phyloP scores from a whole-genome alignment of 2,113 vertebrate species.

The Silurus meridionalis region DNA sequence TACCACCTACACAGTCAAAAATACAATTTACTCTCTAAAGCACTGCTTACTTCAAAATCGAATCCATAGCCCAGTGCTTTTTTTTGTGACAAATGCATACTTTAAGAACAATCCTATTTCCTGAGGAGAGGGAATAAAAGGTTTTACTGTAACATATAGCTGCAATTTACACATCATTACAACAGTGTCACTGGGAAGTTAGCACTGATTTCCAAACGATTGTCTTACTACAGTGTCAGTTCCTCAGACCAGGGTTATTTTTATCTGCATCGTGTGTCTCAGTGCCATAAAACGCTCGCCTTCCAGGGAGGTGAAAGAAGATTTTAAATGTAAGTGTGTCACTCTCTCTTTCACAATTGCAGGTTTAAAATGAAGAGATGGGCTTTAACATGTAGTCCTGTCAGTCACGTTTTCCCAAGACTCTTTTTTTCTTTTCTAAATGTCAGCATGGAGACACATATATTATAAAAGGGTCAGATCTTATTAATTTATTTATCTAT shows the following conservation, averaged over 20 bases:
- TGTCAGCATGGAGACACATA: background rate
- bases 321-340: constrained; percentile 46
- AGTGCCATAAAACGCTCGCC: constrained; percentile 25
- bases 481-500: background rate
- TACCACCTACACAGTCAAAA: constrained; percentile 12
- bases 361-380: constrained; percentile 23
- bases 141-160: background rate
- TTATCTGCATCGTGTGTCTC: constrained; percentile 37
- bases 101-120: constrained; percentile 45
- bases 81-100: constrained; percentile 42
- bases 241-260: constrained; percentile 27
- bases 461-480: background rate
- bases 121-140: constrained; percentile 11
- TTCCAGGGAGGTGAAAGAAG: constrained; percentile 35
- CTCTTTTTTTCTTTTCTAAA: background rate
- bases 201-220: constrained; percentile 24
- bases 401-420: constrained; percentile 39
- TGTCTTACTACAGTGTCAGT: constrained; percentile 24
- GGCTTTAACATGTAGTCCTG: constrained; percentile 30
- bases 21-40: constrained; percentile 36
- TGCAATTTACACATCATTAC: constrained; percentile 35
- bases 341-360: constrained; percentile 14
- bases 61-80: constrained; percentile 23
- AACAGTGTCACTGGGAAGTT: constrained; percentile 24
- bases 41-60: constrained; percentile 37